These are phyloP conservation scores for Colaptes auratus DNA, from an alignment of 2,113 vertebrate species.

Conservation along the genomic window DNA sequence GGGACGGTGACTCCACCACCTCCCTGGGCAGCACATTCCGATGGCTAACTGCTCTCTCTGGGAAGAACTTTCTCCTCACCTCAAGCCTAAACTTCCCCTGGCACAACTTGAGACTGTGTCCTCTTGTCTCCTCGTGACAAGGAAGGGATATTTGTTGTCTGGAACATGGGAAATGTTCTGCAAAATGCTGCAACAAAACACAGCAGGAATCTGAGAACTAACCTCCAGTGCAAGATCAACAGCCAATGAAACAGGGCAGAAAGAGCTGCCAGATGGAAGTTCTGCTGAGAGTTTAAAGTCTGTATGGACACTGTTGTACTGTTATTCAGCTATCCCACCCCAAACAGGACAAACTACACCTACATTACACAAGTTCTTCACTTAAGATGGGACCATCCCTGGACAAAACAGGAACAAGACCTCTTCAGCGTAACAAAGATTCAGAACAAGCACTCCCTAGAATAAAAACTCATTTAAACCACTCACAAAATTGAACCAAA, in stretches of 20 bases:
- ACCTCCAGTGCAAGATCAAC: neutral
- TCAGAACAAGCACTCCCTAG: neutral
- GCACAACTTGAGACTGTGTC: too few relatives aligned
- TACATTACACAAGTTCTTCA: neutral
- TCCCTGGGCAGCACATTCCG: too few relatives aligned
- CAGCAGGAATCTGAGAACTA: neutral
- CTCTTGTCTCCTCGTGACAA: neutral
- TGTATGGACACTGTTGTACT: neutral
- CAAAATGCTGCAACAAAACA: neutral
- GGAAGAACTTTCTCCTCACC: too few relatives aligned
- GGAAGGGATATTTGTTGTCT: neutral
- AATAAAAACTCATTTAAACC: neutral
- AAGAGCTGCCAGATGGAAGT: neutral
- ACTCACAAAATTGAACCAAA: neutral
- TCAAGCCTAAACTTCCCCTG: too few relatives aligned
- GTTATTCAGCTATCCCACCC: neutral
- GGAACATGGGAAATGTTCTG: neutral
- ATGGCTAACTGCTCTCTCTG: too few relatives aligned
- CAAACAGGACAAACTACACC: neutral
- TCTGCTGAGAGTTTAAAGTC: neutral
- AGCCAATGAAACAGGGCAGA: neutral
- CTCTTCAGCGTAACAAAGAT: neutral
- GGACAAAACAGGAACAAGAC: neutral
- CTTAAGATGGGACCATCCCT: neutral
- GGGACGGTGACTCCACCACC: too few relatives aligned